Percentiles rank a stretch among this genome's conserved stretches.
Conservation (phyloP, 64 coral and sea anemone species). For the Montipora cactus region DNA sequence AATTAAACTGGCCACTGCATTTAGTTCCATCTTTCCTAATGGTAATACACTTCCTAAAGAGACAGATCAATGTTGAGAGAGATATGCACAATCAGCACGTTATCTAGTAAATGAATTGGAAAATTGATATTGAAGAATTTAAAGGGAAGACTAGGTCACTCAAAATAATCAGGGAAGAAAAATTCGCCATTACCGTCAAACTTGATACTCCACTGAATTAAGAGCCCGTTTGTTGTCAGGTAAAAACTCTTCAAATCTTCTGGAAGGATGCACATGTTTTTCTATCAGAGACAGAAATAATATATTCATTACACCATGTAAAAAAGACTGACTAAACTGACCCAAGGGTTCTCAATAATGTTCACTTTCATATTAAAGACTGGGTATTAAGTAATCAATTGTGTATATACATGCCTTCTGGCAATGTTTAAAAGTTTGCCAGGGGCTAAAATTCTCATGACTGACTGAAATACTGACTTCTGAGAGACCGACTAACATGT, state of each 20-base stretch:
- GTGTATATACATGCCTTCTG: too few relatives aligned
- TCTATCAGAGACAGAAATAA: slow-evolving; percentile 42
- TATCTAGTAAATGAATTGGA: too few relatives aligned
- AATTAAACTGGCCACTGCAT: slow-evolving; percentile 75
- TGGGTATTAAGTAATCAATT: too few relatives aligned
- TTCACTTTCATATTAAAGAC: too few relatives aligned
- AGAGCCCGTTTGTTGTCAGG: slow-evolving; percentile 95
- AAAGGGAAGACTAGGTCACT: neutral
- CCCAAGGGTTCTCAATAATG: too few relatives aligned
- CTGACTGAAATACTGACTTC: too few relatives aligned
- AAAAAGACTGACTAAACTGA: neutral
- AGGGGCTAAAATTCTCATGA: too few relatives aligned
- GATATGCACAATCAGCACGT: neutral
- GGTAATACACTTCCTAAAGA: slow-evolving; percentile 84
- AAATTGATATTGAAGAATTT: too few relatives aligned
- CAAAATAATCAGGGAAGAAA: neutral
- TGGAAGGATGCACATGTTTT: slow-evolving; percentile 93
- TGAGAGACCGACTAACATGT: too few relatives aligned
- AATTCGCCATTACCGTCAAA: slow-evolving; percentile 84
- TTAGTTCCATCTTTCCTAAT: slow-evolving; percentile 97
- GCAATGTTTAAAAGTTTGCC: too few relatives aligned
- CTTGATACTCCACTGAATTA: slow-evolving; percentile 95
- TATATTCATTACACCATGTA: neutral
- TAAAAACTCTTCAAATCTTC: slow-evolving; percentile 90
- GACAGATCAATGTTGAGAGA: neutral